Conservation (phyloP, 2,113 vertebrate genomes). For the Arothron firmamentum region DNA sequence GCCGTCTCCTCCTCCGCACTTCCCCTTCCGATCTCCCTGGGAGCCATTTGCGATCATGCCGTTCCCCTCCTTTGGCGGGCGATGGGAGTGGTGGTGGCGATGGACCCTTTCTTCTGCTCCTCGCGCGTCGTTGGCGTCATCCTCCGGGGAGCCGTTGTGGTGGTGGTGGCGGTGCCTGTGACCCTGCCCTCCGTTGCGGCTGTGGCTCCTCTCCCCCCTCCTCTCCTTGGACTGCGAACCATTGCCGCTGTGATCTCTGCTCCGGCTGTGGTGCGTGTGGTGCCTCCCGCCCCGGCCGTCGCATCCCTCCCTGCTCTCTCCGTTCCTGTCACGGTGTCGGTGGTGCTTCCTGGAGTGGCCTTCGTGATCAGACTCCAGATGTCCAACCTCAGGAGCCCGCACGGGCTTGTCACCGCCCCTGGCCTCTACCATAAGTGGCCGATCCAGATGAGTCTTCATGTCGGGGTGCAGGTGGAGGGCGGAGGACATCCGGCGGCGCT, state of each 20-base stretch:
- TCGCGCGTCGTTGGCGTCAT: slow-evolving; percentile 48
- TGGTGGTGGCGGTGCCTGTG: slow-evolving; percentile 80
- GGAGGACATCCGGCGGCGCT: slow-evolving; percentile 79
- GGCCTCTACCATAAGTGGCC: slow-evolving; percentile 81
- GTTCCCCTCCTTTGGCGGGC: slow-evolving; percentile 78
- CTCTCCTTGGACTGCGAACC: slow-evolving; percentile 41
- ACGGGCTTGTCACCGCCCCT: slow-evolving; percentile 41
- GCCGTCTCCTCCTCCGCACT: slow-evolving; percentile 51
- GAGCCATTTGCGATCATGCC: slow-evolving; percentile 65
- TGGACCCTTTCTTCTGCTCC: slow-evolving; percentile 77
- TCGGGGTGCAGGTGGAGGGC: slow-evolving; percentile 86
- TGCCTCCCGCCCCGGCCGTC: slow-evolving; percentile 57
- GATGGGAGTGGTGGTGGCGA: slow-evolving; percentile 78
- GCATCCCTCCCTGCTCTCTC: slow-evolving; percentile 48
- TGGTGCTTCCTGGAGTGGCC: slow-evolving; percentile 79
- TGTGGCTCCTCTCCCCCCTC: slow-evolving; percentile 70
- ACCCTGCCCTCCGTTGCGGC: slow-evolving; percentile 76
- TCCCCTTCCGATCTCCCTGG: slow-evolving; percentile 71
- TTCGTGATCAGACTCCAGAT: slow-evolving; percentile 34
- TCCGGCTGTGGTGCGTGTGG: slow-evolving; percentile 79
- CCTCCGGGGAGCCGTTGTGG: slow-evolving; percentile 76
- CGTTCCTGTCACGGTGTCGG: slow-evolving; percentile 75
- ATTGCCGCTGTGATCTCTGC: slow-evolving; percentile 74
- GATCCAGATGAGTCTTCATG: slow-evolving; percentile 91
- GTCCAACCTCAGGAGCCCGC: slow-evolving; percentile 20